Conservation (phyloP, 2,888 invertebrate genomes). For the Cephus runcator region DNA sequence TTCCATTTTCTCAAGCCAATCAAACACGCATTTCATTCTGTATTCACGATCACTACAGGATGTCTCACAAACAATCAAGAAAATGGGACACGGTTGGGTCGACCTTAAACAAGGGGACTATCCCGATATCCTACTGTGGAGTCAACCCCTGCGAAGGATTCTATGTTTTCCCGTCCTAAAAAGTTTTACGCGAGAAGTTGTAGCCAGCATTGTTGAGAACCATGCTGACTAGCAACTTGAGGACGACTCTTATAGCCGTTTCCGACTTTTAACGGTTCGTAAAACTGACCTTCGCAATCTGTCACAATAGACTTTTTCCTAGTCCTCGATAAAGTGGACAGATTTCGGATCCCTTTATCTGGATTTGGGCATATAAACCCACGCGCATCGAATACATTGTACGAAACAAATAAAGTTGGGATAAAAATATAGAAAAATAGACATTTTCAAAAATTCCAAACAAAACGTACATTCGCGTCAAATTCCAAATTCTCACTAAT, state of each 20-base stretch:
- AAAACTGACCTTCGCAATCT: conserved; percentile 15
- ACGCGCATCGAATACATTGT: neutral
- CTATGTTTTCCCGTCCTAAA: neutral
- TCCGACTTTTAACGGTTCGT: conserved; percentile 14
- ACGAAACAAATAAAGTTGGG: neutral
- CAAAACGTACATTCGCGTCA: neutral
- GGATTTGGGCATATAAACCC: neutral
- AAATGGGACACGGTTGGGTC: neutral
- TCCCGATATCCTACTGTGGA: neutral
- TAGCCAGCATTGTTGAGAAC: neutral
- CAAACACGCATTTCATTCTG: neutral
- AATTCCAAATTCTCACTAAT: neutral
- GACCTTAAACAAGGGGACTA: neutral
- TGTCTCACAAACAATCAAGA: neutral
- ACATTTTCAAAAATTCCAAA: neutral
- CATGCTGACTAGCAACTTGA: neutral
- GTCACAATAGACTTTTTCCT: neutral
- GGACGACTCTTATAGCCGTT: neutral
- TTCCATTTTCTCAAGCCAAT: neutral
- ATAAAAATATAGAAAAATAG: neutral
- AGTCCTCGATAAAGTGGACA: neutral
- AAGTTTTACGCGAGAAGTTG: neutral
- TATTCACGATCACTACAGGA: neutral
- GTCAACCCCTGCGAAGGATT: neutral
- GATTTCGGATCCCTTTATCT: conserved; percentile 2